phyloP scores from a whole-genome alignment of 2,888 invertebrate species.

The Tanypteryx hageni region DNA sequence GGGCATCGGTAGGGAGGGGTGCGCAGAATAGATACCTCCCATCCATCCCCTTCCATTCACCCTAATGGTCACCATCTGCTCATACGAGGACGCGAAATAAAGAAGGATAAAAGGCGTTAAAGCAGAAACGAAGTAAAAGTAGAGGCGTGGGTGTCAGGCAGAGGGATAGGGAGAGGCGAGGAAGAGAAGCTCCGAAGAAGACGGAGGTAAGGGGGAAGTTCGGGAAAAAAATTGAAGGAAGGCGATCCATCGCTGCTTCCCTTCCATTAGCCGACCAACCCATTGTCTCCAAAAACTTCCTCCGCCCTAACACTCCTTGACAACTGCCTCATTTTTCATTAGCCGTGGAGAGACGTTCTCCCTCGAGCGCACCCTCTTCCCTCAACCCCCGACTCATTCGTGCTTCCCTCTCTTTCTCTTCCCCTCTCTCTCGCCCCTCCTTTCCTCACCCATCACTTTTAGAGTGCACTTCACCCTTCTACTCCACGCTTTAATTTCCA shows the following conservation, averaged over 20 bases:
- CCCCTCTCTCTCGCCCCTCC: neutral
- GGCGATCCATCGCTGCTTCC: constrained; percentile 56
- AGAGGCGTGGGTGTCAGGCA: neutral
- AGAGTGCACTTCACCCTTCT: neutral
- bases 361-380: neutral
- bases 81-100: neutral
- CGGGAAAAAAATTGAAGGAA: constrained; percentile 45
- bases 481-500: constrained; percentile 1
- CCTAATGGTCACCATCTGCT: constrained; percentile 41
- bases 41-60: neutral
- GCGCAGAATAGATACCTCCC: neutral
- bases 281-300: constrained; percentile 59
- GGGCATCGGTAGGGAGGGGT: neutral
- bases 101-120: neutral
- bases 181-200: neutral
- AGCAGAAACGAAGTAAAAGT: constrained; percentile 6
- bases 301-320: constrained; percentile 51
- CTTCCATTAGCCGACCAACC: constrained; percentile 56
- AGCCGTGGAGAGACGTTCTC: constrained; percentile 15
- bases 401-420: neutral
- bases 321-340: constrained; percentile 58
- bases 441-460: neutral
- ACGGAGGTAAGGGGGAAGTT: neutral
- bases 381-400: neutral
- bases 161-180: neutral